A percentile compares a stretch with the other conserved stretches of the same genome.
Evolutionary conservation across 2,888 invertebrate genomes (phyloP).

Genomic region (Hyalella azteca): DNA sequence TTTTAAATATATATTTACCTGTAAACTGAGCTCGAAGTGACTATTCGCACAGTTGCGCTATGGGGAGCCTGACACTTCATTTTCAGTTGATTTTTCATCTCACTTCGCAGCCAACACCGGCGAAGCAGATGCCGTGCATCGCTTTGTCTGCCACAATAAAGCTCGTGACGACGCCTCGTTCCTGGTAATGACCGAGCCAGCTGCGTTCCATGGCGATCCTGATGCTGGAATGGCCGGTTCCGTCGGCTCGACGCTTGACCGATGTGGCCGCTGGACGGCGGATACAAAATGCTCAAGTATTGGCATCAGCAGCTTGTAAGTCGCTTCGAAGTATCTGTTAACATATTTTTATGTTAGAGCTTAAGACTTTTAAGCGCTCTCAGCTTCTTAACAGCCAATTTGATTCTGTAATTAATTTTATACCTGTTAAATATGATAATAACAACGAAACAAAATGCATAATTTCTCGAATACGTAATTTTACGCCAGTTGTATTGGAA

Average conservation of each 20-base stretch:
- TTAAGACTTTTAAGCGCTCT: too few relatives aligned
- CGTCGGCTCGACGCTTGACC: not conserved
- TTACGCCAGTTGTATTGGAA: too few relatives aligned
- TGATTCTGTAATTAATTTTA: too few relatives aligned
- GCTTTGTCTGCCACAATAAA: conserved; percentile 13
- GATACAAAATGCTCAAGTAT: not conserved
- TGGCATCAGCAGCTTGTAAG: not conserved
- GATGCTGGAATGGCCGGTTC: not conserved
- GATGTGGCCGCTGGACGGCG: not conserved
- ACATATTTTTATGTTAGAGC: too few relatives aligned
- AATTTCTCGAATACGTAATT: too few relatives aligned
- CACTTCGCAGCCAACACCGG: not conserved
- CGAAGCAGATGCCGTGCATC: not conserved
- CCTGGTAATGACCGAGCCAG: not conserved
- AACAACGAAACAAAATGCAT: too few relatives aligned
- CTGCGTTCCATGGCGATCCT: conserved; percentile 6
- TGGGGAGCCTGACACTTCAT: too few relatives aligned
- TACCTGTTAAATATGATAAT: too few relatives aligned
- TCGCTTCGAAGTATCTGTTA: not conserved
- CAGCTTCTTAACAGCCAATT: too few relatives aligned
- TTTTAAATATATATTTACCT: too few relatives aligned
- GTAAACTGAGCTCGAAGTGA: too few relatives aligned
- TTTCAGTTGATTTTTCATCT: conserved; percentile 6
- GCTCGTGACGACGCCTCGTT: conserved; percentile 3
- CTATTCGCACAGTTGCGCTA: too few relatives aligned